A percentile compares a stretch with the other conserved stretches of the same genome.
phyloP scores from a whole-genome alignment of 2,797 vertebrate genomes.

The Sebastiscus tertius region DNA sequence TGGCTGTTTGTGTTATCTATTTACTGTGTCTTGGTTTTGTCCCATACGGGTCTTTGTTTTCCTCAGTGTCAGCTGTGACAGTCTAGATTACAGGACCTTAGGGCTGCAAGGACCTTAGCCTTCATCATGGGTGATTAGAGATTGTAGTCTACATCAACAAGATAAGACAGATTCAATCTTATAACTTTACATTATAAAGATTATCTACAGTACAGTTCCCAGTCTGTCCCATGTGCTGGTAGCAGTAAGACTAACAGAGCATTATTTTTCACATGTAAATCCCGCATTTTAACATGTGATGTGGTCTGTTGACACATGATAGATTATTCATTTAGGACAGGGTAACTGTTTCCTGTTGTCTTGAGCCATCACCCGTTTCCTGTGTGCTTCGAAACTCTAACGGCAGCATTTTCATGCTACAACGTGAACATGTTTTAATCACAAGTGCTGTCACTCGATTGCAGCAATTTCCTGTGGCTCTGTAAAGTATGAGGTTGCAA shows the following conservation, averaged over 20 bases:
- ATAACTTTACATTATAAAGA: not conserved
- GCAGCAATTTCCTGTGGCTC: slow-evolving; percentile 65
- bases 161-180: not conserved
- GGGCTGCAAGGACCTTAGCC: not conserved
- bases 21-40: not conserved
- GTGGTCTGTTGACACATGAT: slow-evolving; percentile 2
- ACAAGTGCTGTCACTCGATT: slow-evolving; percentile 65
- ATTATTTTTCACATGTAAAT: not conserved
- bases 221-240: not conserved
- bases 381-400: not conserved
- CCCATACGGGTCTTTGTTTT: not conserved
- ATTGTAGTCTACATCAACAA: not conserved
- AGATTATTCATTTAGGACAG: slow-evolving; percentile 15
- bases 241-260: not conserved
- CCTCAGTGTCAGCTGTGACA: not conserved
- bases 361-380: slow-evolving; percentile 16
- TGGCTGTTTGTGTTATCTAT: not conserved
- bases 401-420: slow-evolving; percentile 34
- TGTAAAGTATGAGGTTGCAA: slow-evolving; percentile 69
- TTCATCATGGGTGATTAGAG: slow-evolving; percentile 22
- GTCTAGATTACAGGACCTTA: not conserved
- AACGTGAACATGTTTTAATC: slow-evolving; percentile 71
- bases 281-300: not conserved
- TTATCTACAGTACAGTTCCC: not conserved
- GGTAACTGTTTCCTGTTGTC: slow-evolving; percentile 22